Evolutionary conservation across 1,140 invertebrate species (phyloP).

Genomic region (Brachystomella parvula): DNA sequence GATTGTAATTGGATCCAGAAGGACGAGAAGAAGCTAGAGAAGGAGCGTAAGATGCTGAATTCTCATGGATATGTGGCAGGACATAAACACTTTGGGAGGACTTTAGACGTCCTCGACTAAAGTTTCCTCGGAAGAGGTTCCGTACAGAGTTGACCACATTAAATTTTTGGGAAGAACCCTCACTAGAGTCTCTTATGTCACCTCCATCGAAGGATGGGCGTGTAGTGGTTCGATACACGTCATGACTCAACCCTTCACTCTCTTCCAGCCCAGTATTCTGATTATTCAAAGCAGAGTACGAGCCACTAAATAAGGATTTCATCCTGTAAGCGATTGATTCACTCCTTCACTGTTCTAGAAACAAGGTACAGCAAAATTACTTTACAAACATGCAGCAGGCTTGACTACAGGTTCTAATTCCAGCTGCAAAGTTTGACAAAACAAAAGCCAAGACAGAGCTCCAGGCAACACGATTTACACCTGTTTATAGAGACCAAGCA

Average conservation of each 20-base stretch:
- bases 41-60: constrained; percentile 12
- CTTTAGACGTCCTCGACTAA: constrained; percentile 18
- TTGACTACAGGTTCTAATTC: not conserved
- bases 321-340: constrained; percentile 18
- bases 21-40: constrained; percentile 6
- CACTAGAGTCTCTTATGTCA: constrained; percentile 11
- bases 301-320: constrained; percentile 36
- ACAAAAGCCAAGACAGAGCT: not conserved
- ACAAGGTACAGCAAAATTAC: not conserved
- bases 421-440: not conserved
- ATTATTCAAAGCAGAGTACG: constrained; percentile 36
- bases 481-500: no score
- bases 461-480: not conserved
- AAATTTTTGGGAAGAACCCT: constrained; percentile 22
- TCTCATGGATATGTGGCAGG: constrained; percentile 35
- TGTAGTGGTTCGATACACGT: constrained; percentile 35
- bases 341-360: not conserved
- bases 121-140: constrained; percentile 26
- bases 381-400: not conserved
- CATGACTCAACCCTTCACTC: constrained; percentile 16
- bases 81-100: constrained; percentile 37
- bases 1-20: constrained; percentile 30
- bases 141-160: constrained; percentile 32
- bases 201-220: constrained; percentile 35
- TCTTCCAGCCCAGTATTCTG: constrained; percentile 24